Evolutionary conservation across 2,888 invertebrate genomes (phyloP).

Genomic region (Pterobdella sp.): DNA sequence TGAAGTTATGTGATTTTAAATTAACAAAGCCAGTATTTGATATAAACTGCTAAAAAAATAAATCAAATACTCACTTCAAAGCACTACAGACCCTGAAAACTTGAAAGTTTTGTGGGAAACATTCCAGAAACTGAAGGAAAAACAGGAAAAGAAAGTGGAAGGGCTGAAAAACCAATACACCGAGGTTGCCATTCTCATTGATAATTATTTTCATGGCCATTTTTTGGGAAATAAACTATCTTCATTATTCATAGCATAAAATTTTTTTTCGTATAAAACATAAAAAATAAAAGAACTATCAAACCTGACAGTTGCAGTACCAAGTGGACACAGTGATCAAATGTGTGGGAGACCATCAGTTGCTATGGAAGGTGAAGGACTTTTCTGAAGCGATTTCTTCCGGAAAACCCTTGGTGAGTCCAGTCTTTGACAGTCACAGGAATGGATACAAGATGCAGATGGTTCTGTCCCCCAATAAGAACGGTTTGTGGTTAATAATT

Average conservation of each 20-base stretch:
- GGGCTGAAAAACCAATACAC: neutral
- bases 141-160: slow-evolving; percentile 3
- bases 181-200: neutral
- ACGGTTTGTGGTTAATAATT: too few relatives aligned
- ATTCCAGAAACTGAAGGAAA: neutral
- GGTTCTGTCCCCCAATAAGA: slow-evolving; percentile 30
- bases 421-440: slow-evolving; percentile 31
- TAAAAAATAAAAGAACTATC: neutral
- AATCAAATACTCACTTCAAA: too few relatives aligned
- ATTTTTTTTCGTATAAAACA: too few relatives aligned
- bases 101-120: neutral
- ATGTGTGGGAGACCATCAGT: slow-evolving; percentile 32
- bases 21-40: too few relatives aligned
- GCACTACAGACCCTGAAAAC: neutral
- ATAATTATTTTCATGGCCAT: neutral
- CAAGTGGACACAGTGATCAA: slow-evolving; percentile 28
- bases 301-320: slow-evolving; percentile 5
- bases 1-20: too few relatives aligned
- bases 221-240: neutral
- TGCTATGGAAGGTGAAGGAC: slow-evolving; percentile 30
- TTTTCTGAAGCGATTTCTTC: slow-evolving; percentile 18
- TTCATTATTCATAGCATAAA: slow-evolving; percentile 4
- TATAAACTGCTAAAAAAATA: too few relatives aligned
- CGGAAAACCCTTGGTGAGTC: slow-evolving; percentile 26
- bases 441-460: slow-evolving; percentile 34